Conservation (phyloP, 64 coral and sea anemone species). For the Montipora sp. region DNA sequence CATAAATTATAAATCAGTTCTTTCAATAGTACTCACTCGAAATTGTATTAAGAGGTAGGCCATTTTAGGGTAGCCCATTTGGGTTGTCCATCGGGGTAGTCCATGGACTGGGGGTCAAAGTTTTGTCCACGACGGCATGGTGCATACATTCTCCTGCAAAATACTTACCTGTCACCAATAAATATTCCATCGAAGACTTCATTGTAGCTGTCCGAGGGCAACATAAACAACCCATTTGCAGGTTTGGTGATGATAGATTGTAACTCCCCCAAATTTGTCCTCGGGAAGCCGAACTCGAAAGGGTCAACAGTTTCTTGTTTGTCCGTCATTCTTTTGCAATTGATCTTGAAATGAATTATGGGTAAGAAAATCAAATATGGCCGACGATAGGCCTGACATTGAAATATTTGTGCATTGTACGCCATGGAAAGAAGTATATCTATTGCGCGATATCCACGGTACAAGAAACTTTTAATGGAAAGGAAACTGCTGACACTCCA, state of each 20-base stretch:
- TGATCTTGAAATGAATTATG: constrained; percentile 19
- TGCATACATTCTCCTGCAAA: too few relatives aligned
- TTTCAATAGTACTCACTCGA: too few relatives aligned
- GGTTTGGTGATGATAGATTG: constrained; percentile 53
- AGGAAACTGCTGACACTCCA: background rate
- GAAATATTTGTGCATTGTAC: background rate
- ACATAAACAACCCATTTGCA: constrained; percentile 6
- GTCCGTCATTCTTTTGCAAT: constrained; percentile 2
- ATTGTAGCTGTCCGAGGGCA: constrained; percentile 57
- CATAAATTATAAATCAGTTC: too few relatives aligned
- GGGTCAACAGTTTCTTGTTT: too few relatives aligned
- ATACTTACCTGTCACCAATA: constrained; percentile 77
- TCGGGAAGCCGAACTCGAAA: too few relatives aligned
- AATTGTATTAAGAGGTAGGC: too few relatives aligned
- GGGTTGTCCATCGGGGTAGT: too few relatives aligned
- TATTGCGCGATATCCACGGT: background rate
- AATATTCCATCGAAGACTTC: constrained; percentile 84
- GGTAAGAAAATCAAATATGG: background rate
- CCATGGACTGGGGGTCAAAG: too few relatives aligned
- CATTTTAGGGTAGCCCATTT: too few relatives aligned
- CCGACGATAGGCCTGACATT: background rate
- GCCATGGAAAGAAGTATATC: background rate
- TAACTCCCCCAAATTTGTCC: constrained; percentile 52
- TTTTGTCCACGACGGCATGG: too few relatives aligned
- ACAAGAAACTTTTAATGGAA: background rate